Conservation (phyloP, 2,113 vertebrate species). For the Bufo gargarizans region DNA sequence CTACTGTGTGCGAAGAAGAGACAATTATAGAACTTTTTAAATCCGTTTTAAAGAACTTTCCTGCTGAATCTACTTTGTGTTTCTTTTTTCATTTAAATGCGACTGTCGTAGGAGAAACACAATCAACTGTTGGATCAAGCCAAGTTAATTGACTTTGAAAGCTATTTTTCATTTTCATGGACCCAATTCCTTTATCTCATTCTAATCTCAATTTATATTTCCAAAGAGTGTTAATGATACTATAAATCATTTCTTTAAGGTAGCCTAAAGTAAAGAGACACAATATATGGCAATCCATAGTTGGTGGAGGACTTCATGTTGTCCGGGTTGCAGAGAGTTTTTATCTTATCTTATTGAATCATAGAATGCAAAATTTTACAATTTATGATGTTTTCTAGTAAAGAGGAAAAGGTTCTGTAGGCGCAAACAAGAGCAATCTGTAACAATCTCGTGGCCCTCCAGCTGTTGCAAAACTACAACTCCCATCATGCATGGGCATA, state of each 20-base stretch:
- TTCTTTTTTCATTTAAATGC: neutral
- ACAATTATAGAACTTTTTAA: neutral
- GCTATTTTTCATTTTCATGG: neutral
- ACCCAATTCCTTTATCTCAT: neutral
- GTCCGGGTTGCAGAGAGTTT: neutral
- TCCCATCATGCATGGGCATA: too few species aligned
- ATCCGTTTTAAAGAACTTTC: neutral
- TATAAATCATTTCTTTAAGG: neutral
- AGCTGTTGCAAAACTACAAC: too few species aligned
- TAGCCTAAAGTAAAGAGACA: neutral
- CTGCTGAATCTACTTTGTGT: neutral
- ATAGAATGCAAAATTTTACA: too few species aligned
- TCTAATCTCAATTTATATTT: neutral
- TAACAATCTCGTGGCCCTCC: too few species aligned
- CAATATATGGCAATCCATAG: neutral
- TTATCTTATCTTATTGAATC: neutral
- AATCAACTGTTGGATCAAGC: conserved; percentile 6
- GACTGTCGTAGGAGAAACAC: neutral
- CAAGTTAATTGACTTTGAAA: neutral
- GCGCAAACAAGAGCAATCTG: neutral
- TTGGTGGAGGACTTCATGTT: neutral
- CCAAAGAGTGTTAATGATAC: too few species aligned
- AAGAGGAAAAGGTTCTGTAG: neutral
- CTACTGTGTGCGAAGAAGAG: neutral
- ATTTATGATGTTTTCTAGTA: neutral